Conservation (phyloP, 2,797 vertebrate genomes). For the Acipenser oxyrinchus region DNA sequence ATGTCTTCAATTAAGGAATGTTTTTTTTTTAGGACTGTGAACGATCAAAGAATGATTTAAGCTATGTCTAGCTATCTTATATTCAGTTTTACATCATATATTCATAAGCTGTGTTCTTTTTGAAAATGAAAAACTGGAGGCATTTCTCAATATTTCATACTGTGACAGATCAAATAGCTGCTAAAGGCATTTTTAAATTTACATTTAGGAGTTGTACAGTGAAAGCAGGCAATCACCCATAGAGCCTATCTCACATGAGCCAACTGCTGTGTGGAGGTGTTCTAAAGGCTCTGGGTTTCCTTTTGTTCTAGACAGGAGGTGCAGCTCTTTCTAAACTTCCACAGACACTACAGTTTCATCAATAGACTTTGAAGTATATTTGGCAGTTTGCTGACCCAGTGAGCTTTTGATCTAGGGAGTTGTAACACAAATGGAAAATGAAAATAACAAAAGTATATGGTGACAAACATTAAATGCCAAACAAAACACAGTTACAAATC, state of each 20-base stretch:
- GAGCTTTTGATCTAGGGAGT: conserved; percentile 2
- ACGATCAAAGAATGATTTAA: too few species aligned
- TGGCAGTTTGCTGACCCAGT: background rate
- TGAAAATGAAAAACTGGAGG: too few species aligned
- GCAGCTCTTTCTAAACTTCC: background rate
- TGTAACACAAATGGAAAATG: background rate
- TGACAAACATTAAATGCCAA: too few species aligned
- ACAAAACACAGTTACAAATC: too few species aligned
- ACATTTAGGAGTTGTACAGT: conserved; percentile 2
- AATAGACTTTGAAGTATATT: background rate
- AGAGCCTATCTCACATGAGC: conserved; percentile 1
- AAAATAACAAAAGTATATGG: too few species aligned
- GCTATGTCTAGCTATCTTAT: too few species aligned
- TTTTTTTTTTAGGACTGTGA: too few species aligned
- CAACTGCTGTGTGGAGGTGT: conserved; percentile 11
- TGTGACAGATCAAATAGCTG: conserved; percentile 9
- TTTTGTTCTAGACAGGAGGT: background rate
- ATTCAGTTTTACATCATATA: too few species aligned
- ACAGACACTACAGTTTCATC: background rate
- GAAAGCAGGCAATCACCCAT: conserved; percentile 5
- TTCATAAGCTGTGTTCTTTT: too few species aligned
- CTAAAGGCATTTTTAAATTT: conserved; percentile 8
- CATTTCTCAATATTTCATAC: background rate
- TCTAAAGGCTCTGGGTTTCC: conserved; percentile 3
- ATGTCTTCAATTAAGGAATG: too few species aligned